Conservation (phyloP, 2,797 vertebrate genomes). For the Acanthurus leucopareius region DNA sequence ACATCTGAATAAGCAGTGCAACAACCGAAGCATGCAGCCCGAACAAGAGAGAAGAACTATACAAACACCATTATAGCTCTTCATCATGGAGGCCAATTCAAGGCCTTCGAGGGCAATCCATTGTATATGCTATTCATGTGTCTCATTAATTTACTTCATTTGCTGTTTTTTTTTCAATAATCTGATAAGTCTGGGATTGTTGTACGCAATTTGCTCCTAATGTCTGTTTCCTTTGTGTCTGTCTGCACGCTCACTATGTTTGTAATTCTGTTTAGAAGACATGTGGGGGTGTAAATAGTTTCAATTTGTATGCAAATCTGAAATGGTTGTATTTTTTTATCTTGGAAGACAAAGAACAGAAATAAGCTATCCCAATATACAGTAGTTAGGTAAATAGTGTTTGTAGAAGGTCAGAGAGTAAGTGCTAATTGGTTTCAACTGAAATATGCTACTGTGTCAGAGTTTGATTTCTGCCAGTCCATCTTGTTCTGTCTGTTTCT, state of each 20-base stretch:
- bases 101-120: constrained; percentile 11
- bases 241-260: constrained; percentile 38
- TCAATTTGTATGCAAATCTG: constrained; percentile 85
- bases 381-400: constrained; percentile 64
- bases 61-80: not conserved
- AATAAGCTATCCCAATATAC: constrained; percentile 34
- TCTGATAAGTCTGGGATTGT: constrained; percentile 55
- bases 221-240: constrained; percentile 19
- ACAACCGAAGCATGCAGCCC: not conserved
- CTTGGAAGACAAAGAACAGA: constrained; percentile 66
- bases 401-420: constrained; percentile 61
- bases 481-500: constrained; percentile 16
- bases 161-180: constrained; percentile 56
- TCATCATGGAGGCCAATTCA: constrained; percentile 12
- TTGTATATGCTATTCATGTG: constrained; percentile 40
- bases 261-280: constrained; percentile 65
- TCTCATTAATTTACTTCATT: constrained; percentile 57
- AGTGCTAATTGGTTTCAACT: constrained; percentile 71
- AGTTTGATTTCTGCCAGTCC: constrained; percentile 13
- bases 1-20: not conserved
- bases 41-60: not conserved
- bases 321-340: constrained; percentile 68
- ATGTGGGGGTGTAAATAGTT: constrained; percentile 59
- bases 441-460: constrained; percentile 26
- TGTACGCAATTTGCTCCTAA: constrained; percentile 57